A percentile compares a stretch with the other conserved stretches of the same genome.
These are phyloP conservation scores for Eleutherodactylus coqui DNA, from an alignment of 2,797 vertebrate genomes.

Conservation along the genomic window DNA sequence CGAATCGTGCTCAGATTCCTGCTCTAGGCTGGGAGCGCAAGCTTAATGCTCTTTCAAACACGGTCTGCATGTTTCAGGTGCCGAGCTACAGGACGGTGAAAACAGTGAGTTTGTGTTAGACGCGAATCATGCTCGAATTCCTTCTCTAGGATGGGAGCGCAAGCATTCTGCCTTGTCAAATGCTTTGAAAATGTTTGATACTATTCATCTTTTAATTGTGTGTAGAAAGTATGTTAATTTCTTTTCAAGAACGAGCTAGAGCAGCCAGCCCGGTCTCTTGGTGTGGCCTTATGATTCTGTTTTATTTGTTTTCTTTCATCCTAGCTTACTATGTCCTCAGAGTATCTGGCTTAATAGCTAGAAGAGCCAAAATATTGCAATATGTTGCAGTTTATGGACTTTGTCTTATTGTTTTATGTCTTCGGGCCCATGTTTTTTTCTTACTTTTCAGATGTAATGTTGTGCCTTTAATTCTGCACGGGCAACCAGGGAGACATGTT, in stretches of 20 bases:
- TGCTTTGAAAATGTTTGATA: constrained; percentile 3
- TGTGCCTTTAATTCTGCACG: not conserved
- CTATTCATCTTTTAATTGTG: constrained; percentile 5
- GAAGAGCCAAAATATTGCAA: constrained; percentile 1
- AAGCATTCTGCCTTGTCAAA: not conserved
- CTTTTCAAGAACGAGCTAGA: not conserved
- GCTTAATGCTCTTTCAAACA: no score
- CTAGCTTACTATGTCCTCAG: constrained; percentile 2
- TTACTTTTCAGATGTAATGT: not conserved
- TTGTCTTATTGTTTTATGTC: constrained; percentile 15
- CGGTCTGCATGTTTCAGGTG: no score
- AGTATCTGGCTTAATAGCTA: constrained; percentile 13
- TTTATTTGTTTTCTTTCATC: constrained; percentile 16
- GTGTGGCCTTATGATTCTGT: constrained; percentile 3
- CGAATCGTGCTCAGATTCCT: no score
- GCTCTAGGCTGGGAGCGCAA: no score
- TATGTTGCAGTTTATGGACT: not conserved
- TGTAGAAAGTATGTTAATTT: constrained; percentile 5
- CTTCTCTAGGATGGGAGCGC: no score
- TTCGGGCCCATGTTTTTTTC: not conserved
- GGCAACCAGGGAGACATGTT: not conserved
- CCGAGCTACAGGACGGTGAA: no score
- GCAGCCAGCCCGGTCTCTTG: constrained; percentile 1
- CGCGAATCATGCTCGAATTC: no score
- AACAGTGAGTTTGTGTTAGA: no score